These are phyloP conservation scores for Podarcis raffonei DNA, from an alignment of 2,113 vertebrate species.

Conservation along the genomic window DNA sequence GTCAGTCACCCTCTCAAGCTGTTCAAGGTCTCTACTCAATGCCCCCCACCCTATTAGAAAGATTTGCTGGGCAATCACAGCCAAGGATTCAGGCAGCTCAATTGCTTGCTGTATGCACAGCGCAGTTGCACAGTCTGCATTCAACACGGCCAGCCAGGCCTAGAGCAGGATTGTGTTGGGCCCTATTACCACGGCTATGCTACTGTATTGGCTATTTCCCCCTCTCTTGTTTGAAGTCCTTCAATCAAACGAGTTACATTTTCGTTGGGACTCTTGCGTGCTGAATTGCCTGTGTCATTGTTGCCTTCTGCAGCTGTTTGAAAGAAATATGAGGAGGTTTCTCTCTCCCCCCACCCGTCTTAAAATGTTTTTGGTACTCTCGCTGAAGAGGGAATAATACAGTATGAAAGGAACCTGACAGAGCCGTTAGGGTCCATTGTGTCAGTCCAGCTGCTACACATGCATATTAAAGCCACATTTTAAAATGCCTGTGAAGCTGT, in stretches of 20 bases:
- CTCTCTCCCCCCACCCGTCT: not conserved
- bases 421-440: slow-evolving; percentile 75
- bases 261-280: slow-evolving; percentile 46
- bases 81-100: not conserved
- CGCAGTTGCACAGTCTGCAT: not conserved
- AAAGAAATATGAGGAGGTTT: slow-evolving; percentile 60
- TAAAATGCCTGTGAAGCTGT: slow-evolving; percentile 73
- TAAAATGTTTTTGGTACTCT: slow-evolving; percentile 56
- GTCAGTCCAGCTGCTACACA: slow-evolving; percentile 75
- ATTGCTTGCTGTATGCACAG: not conserved
- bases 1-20: not conserved
- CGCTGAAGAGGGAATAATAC: slow-evolving; percentile 52
- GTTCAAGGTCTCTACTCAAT: not conserved
- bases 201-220: slow-evolving; percentile 42
- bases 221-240: slow-evolving; percentile 43
- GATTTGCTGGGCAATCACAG: not conserved
- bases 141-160: not conserved
- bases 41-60: not conserved
- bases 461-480: slow-evolving; percentile 71
- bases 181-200: not conserved
- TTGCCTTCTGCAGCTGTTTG: slow-evolving; percentile 62
- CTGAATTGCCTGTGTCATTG: slow-evolving; percentile 45
- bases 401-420: slow-evolving; percentile 76
- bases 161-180: not conserved
- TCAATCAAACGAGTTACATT: slow-evolving; percentile 51